Conservation (phyloP, 2,888 invertebrate genomes). For the Subacronicta megacephala region DNA sequence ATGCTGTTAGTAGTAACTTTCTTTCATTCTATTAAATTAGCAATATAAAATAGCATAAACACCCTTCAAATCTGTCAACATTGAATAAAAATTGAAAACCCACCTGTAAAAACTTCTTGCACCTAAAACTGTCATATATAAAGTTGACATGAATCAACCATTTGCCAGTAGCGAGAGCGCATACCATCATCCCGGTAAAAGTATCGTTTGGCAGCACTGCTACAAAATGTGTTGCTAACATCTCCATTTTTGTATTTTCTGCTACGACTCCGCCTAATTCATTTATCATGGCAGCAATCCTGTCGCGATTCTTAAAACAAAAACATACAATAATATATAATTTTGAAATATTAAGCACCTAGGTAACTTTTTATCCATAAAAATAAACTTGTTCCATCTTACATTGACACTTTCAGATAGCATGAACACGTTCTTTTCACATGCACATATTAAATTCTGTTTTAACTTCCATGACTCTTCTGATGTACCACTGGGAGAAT, state of each 20-base stretch:
- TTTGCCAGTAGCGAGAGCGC: constrained; percentile 84
- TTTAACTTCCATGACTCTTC: constrained; percentile 86
- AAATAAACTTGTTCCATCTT: constrained; percentile 57
- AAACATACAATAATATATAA: constrained; percentile 14
- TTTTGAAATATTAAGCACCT: too few relatives aligned
- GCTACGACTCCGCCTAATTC: constrained; percentile 85
- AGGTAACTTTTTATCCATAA: too few relatives aligned
- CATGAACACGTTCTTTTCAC: constrained; percentile 86
- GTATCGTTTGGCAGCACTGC: constrained; percentile 82
- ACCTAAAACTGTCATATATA: constrained; percentile 83
- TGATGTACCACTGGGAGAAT: constrained; percentile 85
- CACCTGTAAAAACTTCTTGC: constrained; percentile 83
- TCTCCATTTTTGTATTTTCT: constrained; percentile 87
- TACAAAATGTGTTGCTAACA: constrained; percentile 85
- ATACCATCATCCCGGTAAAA: constrained; percentile 86
- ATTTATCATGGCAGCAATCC: constrained; percentile 81
- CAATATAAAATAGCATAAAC: too few relatives aligned
- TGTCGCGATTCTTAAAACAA: constrained; percentile 76
- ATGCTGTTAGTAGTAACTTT: too few relatives aligned
- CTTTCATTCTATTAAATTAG: too few relatives aligned
- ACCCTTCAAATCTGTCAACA: neutral
- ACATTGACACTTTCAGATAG: constrained; percentile 83
- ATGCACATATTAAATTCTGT: constrained; percentile 85
- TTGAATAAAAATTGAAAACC: constrained; percentile 23
- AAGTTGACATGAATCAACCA: constrained; percentile 82